Evolutionary conservation across 1,140 invertebrate species (phyloP).

Genomic region (Cyrtorhinus lividipennis): DNA sequence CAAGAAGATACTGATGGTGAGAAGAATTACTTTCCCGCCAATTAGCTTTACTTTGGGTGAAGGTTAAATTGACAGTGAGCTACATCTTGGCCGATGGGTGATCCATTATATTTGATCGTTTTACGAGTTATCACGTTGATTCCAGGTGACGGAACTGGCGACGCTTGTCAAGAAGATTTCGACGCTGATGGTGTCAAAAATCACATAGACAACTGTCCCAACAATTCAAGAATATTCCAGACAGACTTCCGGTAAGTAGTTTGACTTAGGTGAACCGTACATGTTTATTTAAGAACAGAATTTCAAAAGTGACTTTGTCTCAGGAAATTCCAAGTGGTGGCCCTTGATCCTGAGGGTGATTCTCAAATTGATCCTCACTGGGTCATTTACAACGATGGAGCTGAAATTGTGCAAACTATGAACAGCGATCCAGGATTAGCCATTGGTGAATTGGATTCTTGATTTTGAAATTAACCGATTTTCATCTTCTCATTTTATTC

Average conservation of each 20-base stretch:
- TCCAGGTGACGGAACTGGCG: conserved; percentile 56
- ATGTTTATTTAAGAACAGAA: no score
- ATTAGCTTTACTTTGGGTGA: no score
- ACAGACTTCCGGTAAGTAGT: conserved; percentile 69
- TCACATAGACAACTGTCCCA: conserved; percentile 80
- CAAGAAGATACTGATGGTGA: conserved; percentile 57
- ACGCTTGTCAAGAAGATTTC: conserved; percentile 68
- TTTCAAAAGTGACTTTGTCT: not conserved
- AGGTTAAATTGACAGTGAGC: no score
- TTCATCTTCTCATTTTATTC: no score
- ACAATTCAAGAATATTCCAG: conserved; percentile 79
- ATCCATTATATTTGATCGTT: no score
- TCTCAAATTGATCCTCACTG: conserved; percentile 90
- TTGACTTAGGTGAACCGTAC: no score
- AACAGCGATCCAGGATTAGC: conserved; percentile 95
- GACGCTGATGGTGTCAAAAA: conserved; percentile 75
- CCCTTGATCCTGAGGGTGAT: conserved; percentile 80
- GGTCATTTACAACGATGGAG: conserved; percentile 84
- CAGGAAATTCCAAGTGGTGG: conserved; percentile 78
- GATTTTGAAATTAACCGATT: no score
- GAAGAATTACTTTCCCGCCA: no score
- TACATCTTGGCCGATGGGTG: no score
- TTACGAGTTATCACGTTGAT: no score
- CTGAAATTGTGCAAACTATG: conserved; percentile 88
- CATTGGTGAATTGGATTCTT: no score